Percentiles rank a stretch among this genome's conserved stretches.
Evolutionary conservation across 2,888 invertebrate species (phyloP).

Genomic region (Melieria picta): DNA sequence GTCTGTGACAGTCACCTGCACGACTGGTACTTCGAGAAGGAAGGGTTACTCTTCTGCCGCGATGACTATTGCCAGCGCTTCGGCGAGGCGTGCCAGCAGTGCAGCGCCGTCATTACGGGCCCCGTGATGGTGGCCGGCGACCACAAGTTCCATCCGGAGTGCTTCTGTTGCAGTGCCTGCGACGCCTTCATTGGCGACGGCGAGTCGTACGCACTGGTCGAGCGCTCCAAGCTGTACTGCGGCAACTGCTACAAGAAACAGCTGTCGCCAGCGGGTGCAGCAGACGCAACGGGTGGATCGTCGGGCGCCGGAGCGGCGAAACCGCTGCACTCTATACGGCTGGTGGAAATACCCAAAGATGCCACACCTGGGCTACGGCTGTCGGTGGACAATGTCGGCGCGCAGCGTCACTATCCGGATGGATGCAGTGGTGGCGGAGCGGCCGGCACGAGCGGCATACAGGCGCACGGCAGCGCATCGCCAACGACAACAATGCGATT

Average conservation of each 20-base stretch:
- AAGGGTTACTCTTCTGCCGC: conserved; percentile 87
- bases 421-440: conserved; percentile 37
- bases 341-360: conserved; percentile 79
- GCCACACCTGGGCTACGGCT: conserved; percentile 74
- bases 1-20: conserved; percentile 86
- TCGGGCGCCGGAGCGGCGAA: conserved; percentile 51
- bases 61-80: conserved; percentile 89
- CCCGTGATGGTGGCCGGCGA: conserved; percentile 96
- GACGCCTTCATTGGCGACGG: conserved; percentile 88
- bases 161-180: conserved; percentile 88
- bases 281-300: conserved; percentile 34
- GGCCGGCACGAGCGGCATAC: conserved; percentile 21
- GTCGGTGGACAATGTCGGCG: conserved; percentile 54
- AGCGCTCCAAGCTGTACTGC: conserved; percentile 87
- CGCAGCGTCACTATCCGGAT: conserved; percentile 39
- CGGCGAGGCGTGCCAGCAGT: conserved; percentile 90
- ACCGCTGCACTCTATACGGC: conserved; percentile 84
- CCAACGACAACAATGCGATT: conserved; percentile 47
- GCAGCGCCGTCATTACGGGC: conserved; percentile 74
- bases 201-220: conserved; percentile 91
- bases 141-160: conserved; percentile 96
- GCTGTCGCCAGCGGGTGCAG: conserved; percentile 35
- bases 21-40: conserved; percentile 94
- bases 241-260: conserved; percentile 77
- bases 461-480: conserved; percentile 53